A percentile compares a stretch with the other conserved stretches of the same genome.
Conservation (phyloP, 2,113 vertebrate genomes). For the Chlorodrepanis virens region DNA sequence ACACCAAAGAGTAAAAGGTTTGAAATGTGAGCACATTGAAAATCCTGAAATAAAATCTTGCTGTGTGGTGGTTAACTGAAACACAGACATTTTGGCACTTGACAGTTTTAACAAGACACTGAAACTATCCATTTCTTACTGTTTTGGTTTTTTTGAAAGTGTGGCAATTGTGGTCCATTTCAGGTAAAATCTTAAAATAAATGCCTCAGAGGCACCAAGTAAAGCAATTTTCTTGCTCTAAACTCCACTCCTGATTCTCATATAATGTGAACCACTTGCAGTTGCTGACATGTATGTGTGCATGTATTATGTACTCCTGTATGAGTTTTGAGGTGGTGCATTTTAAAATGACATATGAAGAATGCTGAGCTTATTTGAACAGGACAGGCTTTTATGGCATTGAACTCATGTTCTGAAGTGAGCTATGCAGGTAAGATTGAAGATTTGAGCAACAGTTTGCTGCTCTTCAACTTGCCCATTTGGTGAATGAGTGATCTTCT, state of each 20-base stretch:
- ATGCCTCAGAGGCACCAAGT: not conserved
- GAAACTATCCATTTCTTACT: not conserved
- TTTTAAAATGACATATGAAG: not conserved
- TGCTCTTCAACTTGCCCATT: not conserved
- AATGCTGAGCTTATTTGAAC: not conserved
- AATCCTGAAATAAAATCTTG: not conserved
- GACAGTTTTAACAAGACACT: not conserved
- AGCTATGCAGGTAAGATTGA: not conserved
- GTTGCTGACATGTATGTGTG: not conserved
- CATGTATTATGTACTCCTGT: not conserved
- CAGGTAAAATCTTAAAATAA: conserved; percentile 3
- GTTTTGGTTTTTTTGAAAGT: not conserved
- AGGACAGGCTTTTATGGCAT: not conserved
- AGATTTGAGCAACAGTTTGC: not conserved
- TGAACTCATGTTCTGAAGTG: not conserved
- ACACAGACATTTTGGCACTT: not conserved
- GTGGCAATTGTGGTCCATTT: not conserved
- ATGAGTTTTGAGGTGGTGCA: not conserved
- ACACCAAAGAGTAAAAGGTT: not conserved
- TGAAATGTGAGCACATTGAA: not conserved
- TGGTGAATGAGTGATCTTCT: rapidly evolving
- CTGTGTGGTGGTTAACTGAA: not conserved
- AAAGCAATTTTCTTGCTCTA: not conserved
- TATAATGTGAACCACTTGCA: not conserved
- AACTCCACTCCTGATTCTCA: not conserved